Base-by-base conservation (phyloP, 2,797 vertebrate genomes). In the Crocidura indochinensis region DNA sequence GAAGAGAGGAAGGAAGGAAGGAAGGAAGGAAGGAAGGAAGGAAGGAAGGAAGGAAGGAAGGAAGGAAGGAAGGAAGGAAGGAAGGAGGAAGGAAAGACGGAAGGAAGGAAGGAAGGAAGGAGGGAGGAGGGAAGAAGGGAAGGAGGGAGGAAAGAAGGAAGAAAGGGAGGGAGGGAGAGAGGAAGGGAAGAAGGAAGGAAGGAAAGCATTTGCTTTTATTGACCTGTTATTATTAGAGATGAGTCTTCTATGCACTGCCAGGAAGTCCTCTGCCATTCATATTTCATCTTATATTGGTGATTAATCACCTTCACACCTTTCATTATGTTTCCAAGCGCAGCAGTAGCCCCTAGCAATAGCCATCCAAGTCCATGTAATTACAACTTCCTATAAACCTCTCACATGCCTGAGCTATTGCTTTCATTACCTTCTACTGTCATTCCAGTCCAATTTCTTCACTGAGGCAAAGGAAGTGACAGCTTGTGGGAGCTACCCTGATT, bases 351-450 rank as follows among this genome's bases (percentile, higher is more conserved):
- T 53, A 73, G 95, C 92, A 88, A 82, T 8, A 74, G 60, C 80
- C 47, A 77, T 82, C 75, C 67, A 83, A 73, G 38, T 86, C 76
- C 51, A 67, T 64, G 88, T 79, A 92, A 93, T 93, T 95, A 88
- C 60, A 83, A 14, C 72, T 82, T 82, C 46, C 67, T 90, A 81
- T 87, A 94, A 91, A 86, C 85, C 64, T 95, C 80, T 93, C 86
- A 93, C 68, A 92, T 27, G 78, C 81, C 80, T 89, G 87, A 92
- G 74, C 29, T 72, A 90, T 27, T 68, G 62, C 60, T 31, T 75
- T 92, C 75, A 82, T 94, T 93, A 79, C 81, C 79, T 77, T 86
- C 31, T 60, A 8, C 11, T 10, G 24, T 3, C 46, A 53, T 87
- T 44, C 29, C 64, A 80, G 44, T 38, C 65, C 79, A 78, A 15